Evolutionary conservation across 2,888 invertebrate genomes (phyloP), one percentile per base, ranked within the genome.

Genomic region (Lepidocyrtinus sp.): DNA sequence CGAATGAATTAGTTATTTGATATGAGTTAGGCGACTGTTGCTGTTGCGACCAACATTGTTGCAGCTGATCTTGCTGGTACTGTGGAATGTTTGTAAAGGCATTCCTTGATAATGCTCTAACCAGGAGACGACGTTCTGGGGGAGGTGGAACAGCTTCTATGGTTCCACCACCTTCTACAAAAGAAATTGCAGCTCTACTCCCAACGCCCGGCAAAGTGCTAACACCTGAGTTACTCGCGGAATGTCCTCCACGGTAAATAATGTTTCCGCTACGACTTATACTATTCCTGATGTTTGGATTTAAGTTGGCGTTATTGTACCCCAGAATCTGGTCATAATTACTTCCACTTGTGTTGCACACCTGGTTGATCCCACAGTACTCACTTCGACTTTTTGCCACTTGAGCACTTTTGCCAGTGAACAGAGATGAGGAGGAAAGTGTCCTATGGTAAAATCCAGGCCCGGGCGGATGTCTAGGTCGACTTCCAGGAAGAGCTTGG

Each of bases 371-470:
- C 61, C 78, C 78, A 50, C 82, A 78, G 63, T 82, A 84, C 69
- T 84, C 84, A 63, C 82, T 81, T 19, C 81, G 71, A 68, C 82
- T 82, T 27, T 84, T 84, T 2, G 82, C 80, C 65, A 82, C 84
- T 27, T 73, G 79, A 1, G 63, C 72, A 45, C 80, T 55, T 62
- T 78, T 78, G 63, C 75, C 67, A 21, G 80, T 50, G 64, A 81
- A 25, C 17, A 81, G 69, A 64, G 81, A 77, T 1, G 82, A 81
- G 68, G 80, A 71, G 59, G 83, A 77, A 36, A 82, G 50, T 24
- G 80, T 76, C 46, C 82, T 75, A 7, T 84, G 82, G 50, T 80
- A 81, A 26, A 70, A 75, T 9, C 82, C 80, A 7, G 76, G 82
- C 19, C 82, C 76, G 27, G 80, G 69, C 15, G 76, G 75, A 0